These are phyloP conservation scores for Lathronympha strigana DNA, from an alignment of 2,888 invertebrate species.

Conservation along the genomic window DNA sequence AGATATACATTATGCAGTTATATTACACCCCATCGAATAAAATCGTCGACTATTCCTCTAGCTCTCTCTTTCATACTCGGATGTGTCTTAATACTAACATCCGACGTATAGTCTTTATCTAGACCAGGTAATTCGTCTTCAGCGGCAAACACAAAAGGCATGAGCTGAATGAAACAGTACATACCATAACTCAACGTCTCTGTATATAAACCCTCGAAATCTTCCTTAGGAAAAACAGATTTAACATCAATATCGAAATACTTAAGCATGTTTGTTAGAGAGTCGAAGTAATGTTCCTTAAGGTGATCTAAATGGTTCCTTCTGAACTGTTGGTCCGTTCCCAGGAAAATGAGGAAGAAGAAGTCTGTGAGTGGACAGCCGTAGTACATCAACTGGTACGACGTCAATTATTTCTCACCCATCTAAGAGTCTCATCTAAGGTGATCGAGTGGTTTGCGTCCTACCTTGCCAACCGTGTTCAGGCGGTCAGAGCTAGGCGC, in stretches of 20 bases:
- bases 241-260: conserved; percentile 53
- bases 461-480: too few relatives aligned
- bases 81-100: conserved; percentile 42
- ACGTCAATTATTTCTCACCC: conserved; percentile 48
- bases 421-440: too few relatives aligned
- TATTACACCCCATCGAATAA: conserved; percentile 35
- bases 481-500: too few relatives aligned
- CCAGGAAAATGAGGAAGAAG: conserved; percentile 50
- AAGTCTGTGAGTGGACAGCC: conserved; percentile 52
- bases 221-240: conserved; percentile 49
- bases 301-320: conserved; percentile 51
- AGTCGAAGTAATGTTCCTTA: conserved; percentile 55
- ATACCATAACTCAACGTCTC: conserved; percentile 56
- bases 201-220: conserved; percentile 54
- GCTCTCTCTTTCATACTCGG: conserved; percentile 45
- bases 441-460: too few relatives aligned
- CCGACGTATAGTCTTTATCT: conserved; percentile 35
- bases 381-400: conserved; percentile 52
- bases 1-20: too few relatives aligned
- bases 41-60: conserved; percentile 52
- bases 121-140: conserved; percentile 47
- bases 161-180: conserved; percentile 47
- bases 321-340: conserved; percentile 54
- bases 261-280: conserved; percentile 50
- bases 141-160: conserved; percentile 46